These are phyloP conservation scores for Myrmophylax atrothorax DNA, from an alignment of 2,113 vertebrate species.

Conservation along the genomic window DNA sequence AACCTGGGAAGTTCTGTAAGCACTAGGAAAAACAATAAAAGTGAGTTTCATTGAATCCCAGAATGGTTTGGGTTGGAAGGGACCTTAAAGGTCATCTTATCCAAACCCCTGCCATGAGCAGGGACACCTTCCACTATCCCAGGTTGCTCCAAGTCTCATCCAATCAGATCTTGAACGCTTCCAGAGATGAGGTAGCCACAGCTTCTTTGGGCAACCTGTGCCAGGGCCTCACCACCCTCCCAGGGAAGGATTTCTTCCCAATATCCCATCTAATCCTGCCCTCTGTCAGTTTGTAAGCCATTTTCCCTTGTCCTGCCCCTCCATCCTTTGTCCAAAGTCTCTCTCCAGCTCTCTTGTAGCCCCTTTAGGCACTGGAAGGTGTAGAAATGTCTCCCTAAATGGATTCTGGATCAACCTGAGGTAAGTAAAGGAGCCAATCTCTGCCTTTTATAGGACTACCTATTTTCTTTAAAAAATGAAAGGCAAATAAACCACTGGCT, in stretches of 20 bases:
- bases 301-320: background rate
- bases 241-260: background rate
- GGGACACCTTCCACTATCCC: rapidly evolving
- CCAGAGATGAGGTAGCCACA: background rate
- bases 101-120: rapidly evolving
- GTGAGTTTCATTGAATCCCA: background rate
- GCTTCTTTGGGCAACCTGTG: background rate
- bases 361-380: background rate
- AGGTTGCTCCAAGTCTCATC: rapidly evolving
- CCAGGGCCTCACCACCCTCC: background rate
- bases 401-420: background rate
- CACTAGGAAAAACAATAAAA: background rate
- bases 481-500: background rate
- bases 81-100: background rate
- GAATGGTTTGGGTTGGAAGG: background rate
- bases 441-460: background rate
- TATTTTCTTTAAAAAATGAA: background rate
- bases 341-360: background rate
- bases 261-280: rapidly evolving
- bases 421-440: background rate
- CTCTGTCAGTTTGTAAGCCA: background rate
- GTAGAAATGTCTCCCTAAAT: background rate
- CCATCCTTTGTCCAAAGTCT: background rate
- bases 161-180: rapidly evolving
- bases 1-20: background rate